These are phyloP conservation scores for Drosophila ambigua DNA, from an alignment of 1,140 invertebrate genomes.

Conservation along the genomic window DNA sequence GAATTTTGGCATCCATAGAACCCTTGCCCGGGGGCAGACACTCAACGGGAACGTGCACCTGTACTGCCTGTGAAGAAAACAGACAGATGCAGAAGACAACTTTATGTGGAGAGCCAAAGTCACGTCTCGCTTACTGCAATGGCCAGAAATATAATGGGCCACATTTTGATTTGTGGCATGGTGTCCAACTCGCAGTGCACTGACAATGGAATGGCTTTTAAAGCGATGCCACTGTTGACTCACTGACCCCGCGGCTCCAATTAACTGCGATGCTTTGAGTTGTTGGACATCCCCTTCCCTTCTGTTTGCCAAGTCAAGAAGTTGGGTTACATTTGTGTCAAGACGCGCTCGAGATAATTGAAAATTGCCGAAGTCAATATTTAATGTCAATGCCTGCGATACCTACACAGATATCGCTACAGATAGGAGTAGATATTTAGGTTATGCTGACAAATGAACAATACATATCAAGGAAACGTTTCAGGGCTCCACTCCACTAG, in stretches of 20 bases:
- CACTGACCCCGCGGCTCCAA: slow-evolving; percentile 51
- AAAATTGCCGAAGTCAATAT: slow-evolving; percentile 60
- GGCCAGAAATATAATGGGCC: slow-evolving; percentile 15
- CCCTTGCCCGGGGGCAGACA: slow-evolving; percentile 20
- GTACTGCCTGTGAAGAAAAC: neutral
- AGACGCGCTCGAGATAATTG: slow-evolving; percentile 66
- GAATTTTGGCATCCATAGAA: slow-evolving; percentile 26
- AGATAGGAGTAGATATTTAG: slow-evolving; percentile 12
- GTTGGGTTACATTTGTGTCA: slow-evolving; percentile 67
- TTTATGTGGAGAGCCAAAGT: neutral
- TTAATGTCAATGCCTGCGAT: slow-evolving; percentile 41
- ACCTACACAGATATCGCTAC: slow-evolving; percentile 16
- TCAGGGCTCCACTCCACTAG: too few relatives aligned
- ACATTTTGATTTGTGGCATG: slow-evolving; percentile 21
- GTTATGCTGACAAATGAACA: too few relatives aligned
- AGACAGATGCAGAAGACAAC: neutral
- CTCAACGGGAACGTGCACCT: slow-evolving; percentile 7
- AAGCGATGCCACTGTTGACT: slow-evolving; percentile 16
- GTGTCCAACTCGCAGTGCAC: slow-evolving; percentile 25
- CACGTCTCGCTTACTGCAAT: slow-evolving; percentile 32
- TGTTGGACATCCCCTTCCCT: slow-evolving; percentile 45
- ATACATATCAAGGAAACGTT: too few relatives aligned
- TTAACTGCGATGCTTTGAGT: slow-evolving; percentile 56
- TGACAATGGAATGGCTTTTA: slow-evolving; percentile 56
- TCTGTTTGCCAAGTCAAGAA: slow-evolving; percentile 46